Evolutionary conservation across 2,113 vertebrate genomes (phyloP).

Genomic region (Channa argus): DNA sequence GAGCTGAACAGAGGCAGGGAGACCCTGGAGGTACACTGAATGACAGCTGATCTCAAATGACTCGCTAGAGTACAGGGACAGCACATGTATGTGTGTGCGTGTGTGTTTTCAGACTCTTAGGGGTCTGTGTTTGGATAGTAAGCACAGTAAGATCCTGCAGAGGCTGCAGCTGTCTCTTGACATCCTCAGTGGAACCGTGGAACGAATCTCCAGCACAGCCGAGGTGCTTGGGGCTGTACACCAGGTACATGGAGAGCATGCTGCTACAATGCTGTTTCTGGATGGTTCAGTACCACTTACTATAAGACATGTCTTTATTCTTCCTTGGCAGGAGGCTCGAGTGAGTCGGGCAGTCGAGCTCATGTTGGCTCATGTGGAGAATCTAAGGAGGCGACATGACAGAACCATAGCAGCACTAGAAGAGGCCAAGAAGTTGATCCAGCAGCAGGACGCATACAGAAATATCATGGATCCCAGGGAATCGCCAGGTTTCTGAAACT

Average conservation of each 20-base stretch:
- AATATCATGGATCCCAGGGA: constrained; percentile 70
- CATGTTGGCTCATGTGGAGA: constrained; percentile 90
- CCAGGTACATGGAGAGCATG: constrained; percentile 77
- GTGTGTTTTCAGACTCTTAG: constrained; percentile 81
- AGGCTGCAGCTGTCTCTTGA: constrained; percentile 83
- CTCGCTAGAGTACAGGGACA: neutral
- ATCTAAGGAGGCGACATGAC: constrained; percentile 81
- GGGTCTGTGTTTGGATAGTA: constrained; percentile 74
- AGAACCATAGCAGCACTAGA: constrained; percentile 83
- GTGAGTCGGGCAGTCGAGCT: constrained; percentile 86
- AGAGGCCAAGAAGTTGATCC: constrained; percentile 82
- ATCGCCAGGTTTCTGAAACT: constrained; percentile 55
- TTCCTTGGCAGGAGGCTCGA: constrained; percentile 83
- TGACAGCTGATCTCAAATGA: neutral
- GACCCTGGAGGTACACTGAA: constrained; percentile 82
- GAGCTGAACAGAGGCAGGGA: constrained; percentile 85
- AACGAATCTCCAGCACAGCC: constrained; percentile 80
- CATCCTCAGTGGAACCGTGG: constrained; percentile 80
- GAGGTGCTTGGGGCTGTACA: constrained; percentile 89
- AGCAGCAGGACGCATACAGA: constrained; percentile 76
- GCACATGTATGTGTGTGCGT: neutral
- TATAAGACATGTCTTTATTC: neutral
- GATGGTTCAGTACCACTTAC: too few relatives aligned
- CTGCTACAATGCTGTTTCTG: neutral
- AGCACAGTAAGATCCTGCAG: constrained; percentile 79